phyloP scores from a whole-genome alignment of 1,140 invertebrate species.

The Platyura marginata region DNA sequence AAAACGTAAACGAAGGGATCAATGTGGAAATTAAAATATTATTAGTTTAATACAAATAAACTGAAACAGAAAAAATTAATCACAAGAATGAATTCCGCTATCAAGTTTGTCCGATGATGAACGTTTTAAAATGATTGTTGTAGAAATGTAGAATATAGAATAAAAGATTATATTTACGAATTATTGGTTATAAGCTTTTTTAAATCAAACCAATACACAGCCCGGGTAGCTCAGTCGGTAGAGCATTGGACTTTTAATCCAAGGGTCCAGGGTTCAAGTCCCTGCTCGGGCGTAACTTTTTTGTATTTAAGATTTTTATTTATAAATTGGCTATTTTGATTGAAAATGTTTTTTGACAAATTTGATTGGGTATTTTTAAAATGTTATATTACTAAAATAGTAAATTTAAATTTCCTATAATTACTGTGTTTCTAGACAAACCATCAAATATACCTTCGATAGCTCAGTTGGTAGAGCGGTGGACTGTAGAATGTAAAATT shows the following conservation, averaged over 20 bases:
- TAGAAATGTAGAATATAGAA: neutral
- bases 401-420: neutral
- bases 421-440: too few species aligned
- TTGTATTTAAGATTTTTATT: neutral
- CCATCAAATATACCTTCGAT: slow-evolving; percentile 43
- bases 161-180: neutral
- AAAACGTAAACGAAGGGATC: too few species aligned
- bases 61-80: neutral
- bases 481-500: slow-evolving; percentile 43
- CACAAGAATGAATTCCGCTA: neutral
- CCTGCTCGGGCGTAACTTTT: slow-evolving; percentile 43
- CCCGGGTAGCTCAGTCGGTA: slow-evolving; percentile 63
- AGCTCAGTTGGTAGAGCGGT: slow-evolving; percentile 79
- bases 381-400: neutral
- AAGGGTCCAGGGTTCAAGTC: slow-evolving; percentile 62
- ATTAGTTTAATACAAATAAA: neutral
- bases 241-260: slow-evolving; percentile 63
- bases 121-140: neutral
- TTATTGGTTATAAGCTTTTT: neutral
- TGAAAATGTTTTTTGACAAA: neutral
- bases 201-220: slow-evolving; percentile 9
- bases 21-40: neutral
- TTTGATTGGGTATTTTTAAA: neutral
- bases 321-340: neutral
- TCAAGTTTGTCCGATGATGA: neutral